phyloP scores from a whole-genome alignment of 2,888 invertebrate species.

The Drosophila borborema region DNA sequence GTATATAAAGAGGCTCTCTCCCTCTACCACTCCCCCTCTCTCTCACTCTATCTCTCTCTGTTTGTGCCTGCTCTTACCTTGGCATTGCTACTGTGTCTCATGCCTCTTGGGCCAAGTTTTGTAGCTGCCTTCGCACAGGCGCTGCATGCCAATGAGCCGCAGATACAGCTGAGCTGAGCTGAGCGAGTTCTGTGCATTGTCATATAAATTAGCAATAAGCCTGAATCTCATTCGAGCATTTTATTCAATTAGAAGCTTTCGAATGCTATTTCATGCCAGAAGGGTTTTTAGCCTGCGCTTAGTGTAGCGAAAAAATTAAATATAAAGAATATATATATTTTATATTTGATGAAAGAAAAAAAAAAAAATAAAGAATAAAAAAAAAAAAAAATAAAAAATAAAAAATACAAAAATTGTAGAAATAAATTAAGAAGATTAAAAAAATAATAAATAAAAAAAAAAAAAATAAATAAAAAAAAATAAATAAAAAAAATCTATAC shows the following conservation, averaged over 20 bases:
- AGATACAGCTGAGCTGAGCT: slow-evolving; percentile 19
- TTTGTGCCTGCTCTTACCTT: slow-evolving; percentile 23
- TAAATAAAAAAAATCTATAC: no score
- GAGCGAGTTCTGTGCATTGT: slow-evolving; percentile 13
- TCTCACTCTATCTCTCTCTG: neutral
- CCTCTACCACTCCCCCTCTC: neutral
- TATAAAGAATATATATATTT: no score
- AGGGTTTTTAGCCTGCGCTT: neutral
- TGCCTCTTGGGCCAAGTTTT: slow-evolving; percentile 25
- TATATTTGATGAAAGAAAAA: no score
- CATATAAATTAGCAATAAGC: slow-evolving; percentile 35
- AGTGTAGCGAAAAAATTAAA: neutral
- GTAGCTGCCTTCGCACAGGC: slow-evolving; percentile 14
- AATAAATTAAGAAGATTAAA: no score
- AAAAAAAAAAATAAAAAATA: no score
- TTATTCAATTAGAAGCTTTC: slow-evolving; percentile 37
- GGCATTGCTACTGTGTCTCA: slow-evolving; percentile 36
- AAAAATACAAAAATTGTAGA: no score
- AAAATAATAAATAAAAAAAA: no score
- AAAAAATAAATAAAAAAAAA: no score
- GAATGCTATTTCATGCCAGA: neutral
- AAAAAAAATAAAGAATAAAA: no score
- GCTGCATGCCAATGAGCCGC: slow-evolving; percentile 46
- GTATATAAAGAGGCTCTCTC: neutral
- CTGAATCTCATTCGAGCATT: slow-evolving; percentile 12